Evolutionary conservation across 2,888 invertebrate species (phyloP).

Genomic region (Pelosia muscerda): DNA sequence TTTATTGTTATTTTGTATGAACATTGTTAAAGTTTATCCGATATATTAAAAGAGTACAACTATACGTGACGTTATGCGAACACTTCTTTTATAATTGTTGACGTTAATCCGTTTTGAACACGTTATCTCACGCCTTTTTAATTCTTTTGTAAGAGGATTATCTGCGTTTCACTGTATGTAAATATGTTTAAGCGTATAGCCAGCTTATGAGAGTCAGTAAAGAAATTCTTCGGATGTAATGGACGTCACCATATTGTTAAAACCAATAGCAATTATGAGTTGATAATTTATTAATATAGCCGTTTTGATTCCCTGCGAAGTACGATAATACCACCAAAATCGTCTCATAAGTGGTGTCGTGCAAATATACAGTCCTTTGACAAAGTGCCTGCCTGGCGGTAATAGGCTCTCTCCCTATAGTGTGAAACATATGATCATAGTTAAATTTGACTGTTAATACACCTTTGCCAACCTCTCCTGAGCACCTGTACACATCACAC

Average conservation of each 20-base stretch:
- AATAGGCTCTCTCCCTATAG: too few relatives aligned
- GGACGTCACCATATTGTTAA: background rate
- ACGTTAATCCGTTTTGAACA: conserved; percentile 72
- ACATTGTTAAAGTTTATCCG: conserved; percentile 49
- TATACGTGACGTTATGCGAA: conserved; percentile 38
- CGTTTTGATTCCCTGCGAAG: too few relatives aligned
- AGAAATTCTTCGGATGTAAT: background rate
- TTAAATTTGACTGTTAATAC: too few relatives aligned
- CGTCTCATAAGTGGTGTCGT: too few relatives aligned
- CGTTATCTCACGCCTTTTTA: conserved; percentile 66
- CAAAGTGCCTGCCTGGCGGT: too few relatives aligned
- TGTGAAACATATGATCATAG: too few relatives aligned
- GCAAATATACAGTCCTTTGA: too few relatives aligned
- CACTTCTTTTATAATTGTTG: conserved; percentile 62
- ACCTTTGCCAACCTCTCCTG: too few relatives aligned
- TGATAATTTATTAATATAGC: too few relatives aligned
- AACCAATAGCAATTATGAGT: conserved; percentile 3
- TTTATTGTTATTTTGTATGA: conserved; percentile 50
- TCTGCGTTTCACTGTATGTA: conserved; percentile 22
- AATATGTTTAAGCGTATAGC: conserved; percentile 5
- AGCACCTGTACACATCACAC: too few relatives aligned
- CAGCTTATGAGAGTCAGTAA: background rate
- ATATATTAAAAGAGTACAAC: conserved; percentile 28
- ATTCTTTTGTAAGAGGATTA: conserved; percentile 46
- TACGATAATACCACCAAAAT: too few relatives aligned